phyloP scores from a whole-genome alignment of 2,888 invertebrate species.

The Eilema sororculum region DNA sequence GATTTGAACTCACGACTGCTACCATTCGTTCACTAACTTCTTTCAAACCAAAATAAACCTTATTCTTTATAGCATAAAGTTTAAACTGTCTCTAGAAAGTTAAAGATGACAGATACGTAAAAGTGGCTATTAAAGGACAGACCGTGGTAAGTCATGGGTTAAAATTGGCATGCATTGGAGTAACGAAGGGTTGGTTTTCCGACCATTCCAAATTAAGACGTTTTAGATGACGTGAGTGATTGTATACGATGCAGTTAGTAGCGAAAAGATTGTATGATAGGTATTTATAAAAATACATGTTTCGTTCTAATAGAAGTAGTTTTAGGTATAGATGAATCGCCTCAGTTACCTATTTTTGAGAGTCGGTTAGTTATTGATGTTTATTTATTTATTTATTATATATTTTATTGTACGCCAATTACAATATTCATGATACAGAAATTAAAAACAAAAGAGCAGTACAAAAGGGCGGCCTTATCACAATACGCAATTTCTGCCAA shows the following conservation, averaged over 20 bases:
- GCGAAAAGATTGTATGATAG: slow-evolving; percentile 38
- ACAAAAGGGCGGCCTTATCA: too few species aligned
- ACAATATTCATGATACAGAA: too few species aligned
- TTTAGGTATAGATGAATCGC: too few species aligned
- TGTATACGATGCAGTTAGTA: slow-evolving; percentile 43
- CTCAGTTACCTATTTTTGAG: too few species aligned
- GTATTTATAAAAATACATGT: too few species aligned
- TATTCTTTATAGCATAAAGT: slow-evolving; percentile 46
- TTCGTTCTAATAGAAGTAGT: too few species aligned
- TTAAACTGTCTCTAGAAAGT: slow-evolving; percentile 35
- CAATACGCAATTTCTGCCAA: too few species aligned
- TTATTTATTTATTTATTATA: too few species aligned
- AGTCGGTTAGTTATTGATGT: too few species aligned
- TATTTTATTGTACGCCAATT: too few species aligned
- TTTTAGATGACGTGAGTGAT: slow-evolving; percentile 51
- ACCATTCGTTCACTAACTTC: slow-evolving; percentile 59
- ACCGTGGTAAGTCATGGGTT: slow-evolving; percentile 79
- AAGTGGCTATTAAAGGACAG: slow-evolving; percentile 78
- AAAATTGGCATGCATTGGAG: slow-evolving; percentile 77
- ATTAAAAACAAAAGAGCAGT: too few species aligned
- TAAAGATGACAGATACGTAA: slow-evolving; percentile 78
- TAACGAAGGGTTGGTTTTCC: slow-evolving; percentile 69
- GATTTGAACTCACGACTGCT: slow-evolving; percentile 83
- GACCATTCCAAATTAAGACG: slow-evolving; percentile 73
- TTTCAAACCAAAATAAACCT: slow-evolving; percentile 49